Conservation (phyloP, 2,888 invertebrate genomes). For the Poecilobothrus nobilitatus region DNA sequence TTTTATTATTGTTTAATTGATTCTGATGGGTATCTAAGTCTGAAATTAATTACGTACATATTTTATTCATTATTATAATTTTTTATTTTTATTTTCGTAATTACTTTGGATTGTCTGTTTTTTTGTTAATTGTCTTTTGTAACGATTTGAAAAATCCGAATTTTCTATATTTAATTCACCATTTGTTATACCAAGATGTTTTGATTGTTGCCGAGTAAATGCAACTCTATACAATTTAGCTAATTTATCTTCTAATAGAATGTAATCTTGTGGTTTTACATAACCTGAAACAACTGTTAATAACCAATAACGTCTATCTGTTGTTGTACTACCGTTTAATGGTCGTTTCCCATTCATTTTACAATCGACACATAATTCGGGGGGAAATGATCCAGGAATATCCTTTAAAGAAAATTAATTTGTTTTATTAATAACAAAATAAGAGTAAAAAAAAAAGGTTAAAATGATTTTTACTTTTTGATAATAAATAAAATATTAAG, state of each 20-base stretch:
- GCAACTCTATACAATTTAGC: slow-evolving; percentile 72
- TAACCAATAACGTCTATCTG: slow-evolving; percentile 70
- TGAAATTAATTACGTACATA: not conserved
- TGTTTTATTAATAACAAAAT: not conserved
- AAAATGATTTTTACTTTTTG: not conserved
- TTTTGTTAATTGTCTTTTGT: not conserved
- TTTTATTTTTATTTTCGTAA: not conserved
- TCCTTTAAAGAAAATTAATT: slow-evolving; percentile 14
- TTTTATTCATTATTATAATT: not conserved
- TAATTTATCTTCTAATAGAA: slow-evolving; percentile 63
- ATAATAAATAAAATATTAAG: no score
- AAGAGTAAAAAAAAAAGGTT: not conserved
- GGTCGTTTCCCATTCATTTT: slow-evolving; percentile 33
- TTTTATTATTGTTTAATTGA: not conserved
- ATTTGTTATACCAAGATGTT: slow-evolving; percentile 60
- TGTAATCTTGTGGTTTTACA: slow-evolving; percentile 48
- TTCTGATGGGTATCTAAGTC: not conserved
- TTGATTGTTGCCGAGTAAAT: slow-evolving; percentile 76
- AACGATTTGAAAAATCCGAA: not conserved
- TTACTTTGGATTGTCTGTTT: not conserved
- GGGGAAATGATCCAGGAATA: not conserved
- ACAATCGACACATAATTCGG: slow-evolving; percentile 29
- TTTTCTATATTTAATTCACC: not conserved
- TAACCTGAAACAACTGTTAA: slow-evolving; percentile 61
- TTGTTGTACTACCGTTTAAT: slow-evolving; percentile 44